Evolutionary conservation across 2,113 vertebrate species (phyloP).

Genomic region (Cryptotis parvus): DNA sequence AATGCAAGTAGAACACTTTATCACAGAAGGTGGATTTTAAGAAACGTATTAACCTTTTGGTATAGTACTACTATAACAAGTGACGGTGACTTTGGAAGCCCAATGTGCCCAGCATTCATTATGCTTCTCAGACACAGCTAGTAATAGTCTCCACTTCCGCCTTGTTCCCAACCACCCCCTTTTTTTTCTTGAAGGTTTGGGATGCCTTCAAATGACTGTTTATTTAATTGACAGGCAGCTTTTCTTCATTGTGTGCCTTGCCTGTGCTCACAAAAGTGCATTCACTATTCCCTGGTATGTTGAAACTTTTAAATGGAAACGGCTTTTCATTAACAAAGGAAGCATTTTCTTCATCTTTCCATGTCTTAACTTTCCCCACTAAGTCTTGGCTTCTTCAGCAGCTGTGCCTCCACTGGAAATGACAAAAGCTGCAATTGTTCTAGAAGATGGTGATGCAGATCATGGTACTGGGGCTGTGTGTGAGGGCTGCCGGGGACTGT

Average conservation of each 20-base stretch:
- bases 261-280: slow-evolving; percentile 73
- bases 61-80: slow-evolving; percentile 56
- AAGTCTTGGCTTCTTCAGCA: slow-evolving; percentile 70
- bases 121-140: not conserved
- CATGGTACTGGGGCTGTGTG: slow-evolving; percentile 9
- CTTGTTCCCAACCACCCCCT: not conserved
- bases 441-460: slow-evolving; percentile 59
- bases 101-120: not conserved
- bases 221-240: slow-evolving; percentile 52
- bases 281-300: slow-evolving; percentile 59
- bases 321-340: slow-evolving; percentile 67
- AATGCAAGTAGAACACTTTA: slow-evolving; percentile 51
- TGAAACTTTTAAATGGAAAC: slow-evolving; percentile 78
- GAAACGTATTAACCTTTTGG: not conserved
- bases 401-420: slow-evolving; percentile 67
- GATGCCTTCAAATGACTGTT: slow-evolving; percentile 50
- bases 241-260: slow-evolving; percentile 42
- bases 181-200: slow-evolving; percentile 23
- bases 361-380: slow-evolving; percentile 38
- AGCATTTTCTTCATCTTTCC: slow-evolving; percentile 71
- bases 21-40: slow-evolving; percentile 24
- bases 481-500: slow-evolving; percentile 67
- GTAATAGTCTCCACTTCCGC: not conserved
- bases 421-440: slow-evolving; percentile 76
- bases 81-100: not conserved